Base-by-base conservation (phyloP, 1,140 invertebrate genomes). In the Cyclina sinensis region DNA sequence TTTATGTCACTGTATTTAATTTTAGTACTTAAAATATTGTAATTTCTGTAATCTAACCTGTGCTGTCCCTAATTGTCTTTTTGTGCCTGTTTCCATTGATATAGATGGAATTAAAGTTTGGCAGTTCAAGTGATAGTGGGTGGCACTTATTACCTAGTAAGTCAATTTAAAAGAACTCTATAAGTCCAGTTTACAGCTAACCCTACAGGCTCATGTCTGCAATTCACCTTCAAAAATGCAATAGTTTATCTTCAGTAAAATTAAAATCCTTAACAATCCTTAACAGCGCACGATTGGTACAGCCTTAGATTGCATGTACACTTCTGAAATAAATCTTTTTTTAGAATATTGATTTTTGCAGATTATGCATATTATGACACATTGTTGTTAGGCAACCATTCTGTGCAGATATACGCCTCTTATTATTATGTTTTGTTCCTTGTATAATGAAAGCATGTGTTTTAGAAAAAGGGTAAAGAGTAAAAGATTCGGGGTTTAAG, bases 91-190 rank as follows among this genome's bases (percentile, higher is more conserved):
- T 76, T 76, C 81, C 27, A 30, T 59, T 57, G 24, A 46, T 54
- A 37, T 81, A 74, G 65, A 82, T 88, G 21, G 85, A 87, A 59
- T 80, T 76, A 68, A 79, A 87, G 68, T 88, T 92, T 74, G 92
- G 92, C 73, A 93, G 92, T 89, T 92, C 92, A 73, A 91, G 91
- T 37, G 93, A 94, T 91, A 94, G 92, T 86, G 93, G 93, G 24
- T 94, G 93, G 93, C 92, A 90, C 76, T 79, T 93, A 21, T 85
- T 94, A 54, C 91, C 87, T 46, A 86, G 87, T 90, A 87, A 87
- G 83, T 85, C 73, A 18, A n/a, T n/a, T n/a, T n/a, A n/a, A 57
- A 78, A 35, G 16, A 51, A 70, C 32, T 27, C 7, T n/a, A n/a
- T n/a, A 0, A 14, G 65, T 39, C 65, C 24, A 18, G 21, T 37